These are phyloP conservation scores for Cantharis nigra DNA, from an alignment of 2,888 invertebrate species.

Conservation along the genomic window DNA sequence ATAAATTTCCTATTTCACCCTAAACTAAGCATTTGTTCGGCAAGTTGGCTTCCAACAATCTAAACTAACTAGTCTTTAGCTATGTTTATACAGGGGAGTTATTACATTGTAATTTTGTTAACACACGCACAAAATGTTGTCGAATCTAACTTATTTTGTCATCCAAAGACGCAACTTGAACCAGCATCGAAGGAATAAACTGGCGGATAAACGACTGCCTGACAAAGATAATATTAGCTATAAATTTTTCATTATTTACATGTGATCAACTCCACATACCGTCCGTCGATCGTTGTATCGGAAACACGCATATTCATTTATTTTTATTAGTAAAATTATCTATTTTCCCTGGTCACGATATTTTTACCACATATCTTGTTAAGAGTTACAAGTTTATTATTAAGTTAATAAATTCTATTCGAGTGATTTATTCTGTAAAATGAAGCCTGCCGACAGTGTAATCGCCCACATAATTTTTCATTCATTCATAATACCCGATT, in stretches of 20 bases:
- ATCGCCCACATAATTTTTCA: conserved; percentile 15
- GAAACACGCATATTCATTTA: neutral
- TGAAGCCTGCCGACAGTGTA: conserved; percentile 16
- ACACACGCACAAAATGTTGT: conserved; percentile 13
- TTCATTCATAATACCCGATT: conserved; percentile 9
- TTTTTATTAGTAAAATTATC: neutral
- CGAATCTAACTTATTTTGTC: conserved; percentile 1
- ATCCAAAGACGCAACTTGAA: neutral
- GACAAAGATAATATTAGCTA: neutral
- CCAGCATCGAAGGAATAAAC: neutral
- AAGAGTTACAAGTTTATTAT: neutral
- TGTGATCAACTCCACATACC: neutral
- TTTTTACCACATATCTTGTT: neutral
- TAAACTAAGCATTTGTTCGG: conserved; percentile 49
- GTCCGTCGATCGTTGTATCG: neutral
- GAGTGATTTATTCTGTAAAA: conserved; percentile 14
- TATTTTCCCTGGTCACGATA: neutral
- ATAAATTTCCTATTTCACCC: conserved; percentile 49
- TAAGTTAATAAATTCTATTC: conserved; percentile 3
- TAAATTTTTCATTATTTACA: neutral
- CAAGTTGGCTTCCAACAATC: conserved; percentile 45
- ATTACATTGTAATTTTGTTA: conserved; percentile 28
- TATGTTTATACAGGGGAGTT: conserved; percentile 37
- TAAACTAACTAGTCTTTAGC: conserved; percentile 43
- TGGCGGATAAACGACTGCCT: neutral